Conservation (phyloP, 2,888 invertebrate genomes). For the Pemphredon lugubris region DNA sequence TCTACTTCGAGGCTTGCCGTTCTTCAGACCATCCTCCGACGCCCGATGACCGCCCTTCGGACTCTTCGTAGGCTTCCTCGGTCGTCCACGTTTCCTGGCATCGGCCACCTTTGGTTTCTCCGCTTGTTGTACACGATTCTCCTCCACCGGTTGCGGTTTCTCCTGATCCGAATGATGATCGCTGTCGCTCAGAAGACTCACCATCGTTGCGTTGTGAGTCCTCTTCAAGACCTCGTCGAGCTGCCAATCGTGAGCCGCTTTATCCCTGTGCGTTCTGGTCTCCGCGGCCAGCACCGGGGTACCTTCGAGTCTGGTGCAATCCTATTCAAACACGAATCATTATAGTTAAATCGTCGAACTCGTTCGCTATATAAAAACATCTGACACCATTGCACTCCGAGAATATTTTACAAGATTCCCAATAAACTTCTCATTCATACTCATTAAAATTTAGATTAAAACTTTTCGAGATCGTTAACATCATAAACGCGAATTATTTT, state of each 20-base stretch:
- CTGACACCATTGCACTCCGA: no score
- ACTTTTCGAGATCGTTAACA: no score
- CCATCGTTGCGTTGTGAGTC: conserved; percentile 79
- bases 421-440: no score
- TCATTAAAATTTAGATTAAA: no score
- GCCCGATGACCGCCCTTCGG: conserved; percentile 70
- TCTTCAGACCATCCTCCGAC: conserved; percentile 67
- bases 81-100: conserved; percentile 82
- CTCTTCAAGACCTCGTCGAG: conserved; percentile 78
- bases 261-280: conserved; percentile 57
- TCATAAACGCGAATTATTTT: no score
- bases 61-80: conserved; percentile 81
- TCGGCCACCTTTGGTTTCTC: conserved; percentile 79
- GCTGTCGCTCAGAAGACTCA: conserved; percentile 80
- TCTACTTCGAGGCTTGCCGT: conserved; percentile 66
- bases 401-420: no score
- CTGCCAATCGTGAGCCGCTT: conserved; percentile 71
- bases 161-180: conserved; percentile 77
- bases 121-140: conserved; percentile 66
- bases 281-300: conserved; percentile 71
- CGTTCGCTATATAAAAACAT: no score
- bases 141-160: conserved; percentile 71
- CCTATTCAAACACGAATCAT: conserved; percentile 58
- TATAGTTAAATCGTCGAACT: no score
- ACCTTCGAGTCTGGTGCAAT: conserved; percentile 61